Conservation (phyloP, 2,888 invertebrate species). For the Steinernema hermaphroditum region DNA sequence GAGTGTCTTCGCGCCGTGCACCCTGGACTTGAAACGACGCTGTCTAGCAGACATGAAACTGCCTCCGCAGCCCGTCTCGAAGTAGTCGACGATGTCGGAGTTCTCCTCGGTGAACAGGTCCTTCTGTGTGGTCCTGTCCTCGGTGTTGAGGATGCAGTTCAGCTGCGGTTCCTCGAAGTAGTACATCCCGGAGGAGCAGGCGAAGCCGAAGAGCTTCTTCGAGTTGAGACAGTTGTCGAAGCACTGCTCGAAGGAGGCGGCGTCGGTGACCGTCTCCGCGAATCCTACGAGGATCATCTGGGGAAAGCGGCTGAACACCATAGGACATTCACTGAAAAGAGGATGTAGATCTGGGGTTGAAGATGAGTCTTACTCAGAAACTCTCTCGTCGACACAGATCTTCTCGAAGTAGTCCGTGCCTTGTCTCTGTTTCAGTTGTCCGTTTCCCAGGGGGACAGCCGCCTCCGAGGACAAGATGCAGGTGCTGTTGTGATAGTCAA, state of each 20-base stretch:
- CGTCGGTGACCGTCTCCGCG: slow-evolving; percentile 65
- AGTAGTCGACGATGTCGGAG: slow-evolving; percentile 66
- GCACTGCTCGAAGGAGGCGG: slow-evolving; percentile 64
- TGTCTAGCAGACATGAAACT: not conserved
- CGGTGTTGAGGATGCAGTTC: slow-evolving; percentile 66
- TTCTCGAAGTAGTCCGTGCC: slow-evolving; percentile 63
- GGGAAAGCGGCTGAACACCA: slow-evolving; percentile 60
- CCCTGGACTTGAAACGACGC: not conserved
- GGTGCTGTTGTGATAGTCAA: slow-evolving; percentile 50
- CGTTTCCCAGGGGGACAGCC: slow-evolving; percentile 66
- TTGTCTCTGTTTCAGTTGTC: slow-evolving; percentile 59
- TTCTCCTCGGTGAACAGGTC: slow-evolving; percentile 64
- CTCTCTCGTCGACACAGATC: slow-evolving; percentile 58
- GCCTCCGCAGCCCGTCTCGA: slow-evolving; percentile 57
- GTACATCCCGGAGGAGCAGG: slow-evolving; percentile 65
- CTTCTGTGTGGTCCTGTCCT: slow-evolving; percentile 60
- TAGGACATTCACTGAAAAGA: slow-evolving; percentile 52
- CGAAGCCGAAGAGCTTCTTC: slow-evolving; percentile 61
- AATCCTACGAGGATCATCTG: slow-evolving; percentile 67
- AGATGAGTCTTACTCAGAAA: slow-evolving; percentile 39
- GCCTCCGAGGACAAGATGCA: slow-evolving; percentile 56
- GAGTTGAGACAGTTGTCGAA: slow-evolving; percentile 65
- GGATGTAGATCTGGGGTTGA: not conserved
- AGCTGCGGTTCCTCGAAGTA: slow-evolving; percentile 65
- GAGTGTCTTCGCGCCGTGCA: not conserved